Conservation (phyloP, 2,888 invertebrate species). For the Tachina fera region DNA sequence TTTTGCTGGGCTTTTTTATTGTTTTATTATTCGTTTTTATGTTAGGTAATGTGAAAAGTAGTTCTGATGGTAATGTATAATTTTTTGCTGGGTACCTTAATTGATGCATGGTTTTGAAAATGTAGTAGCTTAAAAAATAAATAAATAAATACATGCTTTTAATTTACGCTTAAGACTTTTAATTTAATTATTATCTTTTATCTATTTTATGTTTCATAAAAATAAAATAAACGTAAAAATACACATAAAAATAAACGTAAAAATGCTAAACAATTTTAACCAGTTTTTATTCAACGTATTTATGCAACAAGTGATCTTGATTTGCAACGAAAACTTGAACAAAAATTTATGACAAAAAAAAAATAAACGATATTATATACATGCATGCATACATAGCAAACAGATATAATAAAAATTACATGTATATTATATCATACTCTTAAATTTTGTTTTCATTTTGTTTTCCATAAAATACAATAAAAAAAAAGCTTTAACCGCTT, state of each 20-base stretch:
- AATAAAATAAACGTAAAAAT: neutral
- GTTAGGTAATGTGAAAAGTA: too few species aligned
- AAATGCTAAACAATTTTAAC: neutral
- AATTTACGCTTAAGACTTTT: too few species aligned
- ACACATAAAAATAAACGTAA: neutral
- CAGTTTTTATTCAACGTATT: neutral
- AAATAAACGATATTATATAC: neutral
- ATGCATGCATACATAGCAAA: too few species aligned
- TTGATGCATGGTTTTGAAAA: too few species aligned
- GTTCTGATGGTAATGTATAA: too few species aligned
- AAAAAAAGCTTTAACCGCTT: conserved; percentile 29
- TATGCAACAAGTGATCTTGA: conserved; percentile 12
- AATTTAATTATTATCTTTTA: too few species aligned
- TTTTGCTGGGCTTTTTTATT: too few species aligned
- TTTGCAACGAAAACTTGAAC: neutral
- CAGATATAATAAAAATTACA: neutral
- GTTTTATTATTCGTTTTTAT: too few species aligned
- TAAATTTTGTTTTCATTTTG: conserved; percentile 26
- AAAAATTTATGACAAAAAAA: neutral
- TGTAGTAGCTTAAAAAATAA: too few species aligned
- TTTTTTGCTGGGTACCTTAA: too few species aligned
- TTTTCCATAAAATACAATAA: neutral
- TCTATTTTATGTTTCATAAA: too few species aligned
- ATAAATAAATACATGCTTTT: too few species aligned
- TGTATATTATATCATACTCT: conserved; percentile 30